These are phyloP conservation scores for Autographa pulchrina DNA, from an alignment of 2,888 invertebrate genomes.

Conservation along the genomic window DNA sequence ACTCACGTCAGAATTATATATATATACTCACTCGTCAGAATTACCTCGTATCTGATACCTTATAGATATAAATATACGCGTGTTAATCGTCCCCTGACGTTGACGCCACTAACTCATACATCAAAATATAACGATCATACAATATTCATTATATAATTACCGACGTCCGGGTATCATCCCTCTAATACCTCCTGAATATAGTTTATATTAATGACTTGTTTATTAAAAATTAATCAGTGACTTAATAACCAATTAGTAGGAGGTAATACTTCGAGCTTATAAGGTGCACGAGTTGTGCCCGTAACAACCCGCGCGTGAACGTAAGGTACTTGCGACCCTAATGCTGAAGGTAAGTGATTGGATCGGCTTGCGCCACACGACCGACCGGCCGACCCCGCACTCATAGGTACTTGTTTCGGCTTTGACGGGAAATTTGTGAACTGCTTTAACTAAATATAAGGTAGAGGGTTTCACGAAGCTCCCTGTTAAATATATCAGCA, in stretches of 20 bases:
- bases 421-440: not conserved
- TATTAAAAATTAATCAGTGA: not conserved
- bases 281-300: not conserved
- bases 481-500: not conserved
- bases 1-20: too few relatives aligned
- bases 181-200: conserved; percentile 1
- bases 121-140: conserved; percentile 6
- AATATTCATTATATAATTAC: conserved; percentile 7
- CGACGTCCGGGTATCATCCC: conserved; percentile 9
- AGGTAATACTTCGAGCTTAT: not conserved
- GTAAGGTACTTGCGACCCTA: not conserved
- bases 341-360: not conserved
- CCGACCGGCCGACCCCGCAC: not conserved
- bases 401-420: not conserved
- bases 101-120: not conserved
- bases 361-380: not conserved
- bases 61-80: not conserved
- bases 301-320: not conserved
- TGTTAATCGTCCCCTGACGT: not conserved
- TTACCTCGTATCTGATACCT: not conserved
- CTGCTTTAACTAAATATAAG: not conserved
- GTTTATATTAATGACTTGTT: conserved; percentile 10
- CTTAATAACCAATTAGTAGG: not conserved
- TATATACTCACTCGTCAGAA: too few relatives aligned
- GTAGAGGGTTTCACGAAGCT: not conserved